Evolutionary conservation across 2,113 vertebrate species (phyloP).

Genomic region (Mustelus asterias): DNA sequence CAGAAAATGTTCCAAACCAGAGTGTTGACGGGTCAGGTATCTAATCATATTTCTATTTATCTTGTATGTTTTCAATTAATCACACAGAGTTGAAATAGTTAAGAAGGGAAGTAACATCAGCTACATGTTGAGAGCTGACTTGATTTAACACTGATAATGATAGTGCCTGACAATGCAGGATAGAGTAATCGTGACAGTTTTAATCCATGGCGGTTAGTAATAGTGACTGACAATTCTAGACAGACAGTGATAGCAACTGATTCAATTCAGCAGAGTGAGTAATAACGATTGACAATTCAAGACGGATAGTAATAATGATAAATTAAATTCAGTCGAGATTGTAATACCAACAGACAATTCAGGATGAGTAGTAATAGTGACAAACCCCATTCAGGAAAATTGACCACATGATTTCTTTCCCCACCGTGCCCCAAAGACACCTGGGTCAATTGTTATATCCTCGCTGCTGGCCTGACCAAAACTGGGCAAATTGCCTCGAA

Average conservation of each 20-base stretch:
- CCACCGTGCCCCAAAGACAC: not conserved
- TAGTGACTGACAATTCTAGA: conserved; percentile 29
- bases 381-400: not conserved
- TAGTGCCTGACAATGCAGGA: not conserved
- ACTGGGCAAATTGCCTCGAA: not conserved
- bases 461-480: not conserved
- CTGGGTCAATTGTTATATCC: too few relatives aligned
- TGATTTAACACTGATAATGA: not conserved
- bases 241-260: conserved; percentile 27
- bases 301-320: conserved; percentile 28
- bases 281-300: conserved; percentile 34
- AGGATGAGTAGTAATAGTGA: not conserved
- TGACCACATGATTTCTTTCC: not conserved
- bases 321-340: conserved; percentile 14
- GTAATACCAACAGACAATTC: conserved; percentile 1
- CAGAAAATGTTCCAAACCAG: not conserved
- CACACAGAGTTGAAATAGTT: not conserved
- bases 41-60: not conserved
- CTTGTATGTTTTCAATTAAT: not conserved
- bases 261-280: conserved; percentile 15
- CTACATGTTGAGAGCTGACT: not conserved
- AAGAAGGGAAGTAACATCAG: not conserved
- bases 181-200: conserved; percentile 12
- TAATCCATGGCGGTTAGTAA: not conserved
- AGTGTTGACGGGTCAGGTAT: not conserved